These are phyloP conservation scores for Xiphophorus maculatus DNA, from an alignment of 2,113 vertebrate genomes.

Conservation along the genomic window DNA sequence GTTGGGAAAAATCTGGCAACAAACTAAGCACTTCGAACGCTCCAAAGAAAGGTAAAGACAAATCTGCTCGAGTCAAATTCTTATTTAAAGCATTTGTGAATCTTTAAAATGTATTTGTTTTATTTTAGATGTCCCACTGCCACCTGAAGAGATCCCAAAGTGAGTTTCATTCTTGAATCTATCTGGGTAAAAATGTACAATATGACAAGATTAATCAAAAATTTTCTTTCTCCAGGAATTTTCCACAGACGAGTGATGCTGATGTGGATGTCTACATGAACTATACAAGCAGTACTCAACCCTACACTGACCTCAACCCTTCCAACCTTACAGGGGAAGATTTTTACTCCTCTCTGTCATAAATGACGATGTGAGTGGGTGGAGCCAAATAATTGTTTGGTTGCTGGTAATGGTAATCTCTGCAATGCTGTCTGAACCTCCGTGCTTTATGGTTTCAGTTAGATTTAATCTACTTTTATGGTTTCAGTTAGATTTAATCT, in stretches of 20 bases:
- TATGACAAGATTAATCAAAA: background rate
- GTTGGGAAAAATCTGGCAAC: background rate
- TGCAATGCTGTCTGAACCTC: background rate
- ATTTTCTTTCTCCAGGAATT: conserved; percentile 28
- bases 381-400: background rate
- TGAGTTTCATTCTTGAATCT: conserved; percentile 36
- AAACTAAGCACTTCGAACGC: background rate
- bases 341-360: conserved; percentile 53
- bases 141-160: conserved; percentile 40
- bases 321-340: conserved; percentile 8
- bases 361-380: background rate
- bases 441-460: background rate
- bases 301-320: conserved; percentile 55
- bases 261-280: conserved; percentile 66
- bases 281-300: conserved; percentile 37
- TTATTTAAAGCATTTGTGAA: background rate
- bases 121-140: conserved; percentile 21
- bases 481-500: too few species aligned
- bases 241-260: background rate
- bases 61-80: background rate
- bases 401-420: background rate
- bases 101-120: background rate
- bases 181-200: background rate
- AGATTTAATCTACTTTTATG: conserved; percentile 10
- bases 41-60: conserved; percentile 41